Percentiles rank a stretch among this genome's conserved stretches.
Evolutionary conservation across 2,113 vertebrate species (phyloP).

Genomic region (Ictalurus punctatus): DNA sequence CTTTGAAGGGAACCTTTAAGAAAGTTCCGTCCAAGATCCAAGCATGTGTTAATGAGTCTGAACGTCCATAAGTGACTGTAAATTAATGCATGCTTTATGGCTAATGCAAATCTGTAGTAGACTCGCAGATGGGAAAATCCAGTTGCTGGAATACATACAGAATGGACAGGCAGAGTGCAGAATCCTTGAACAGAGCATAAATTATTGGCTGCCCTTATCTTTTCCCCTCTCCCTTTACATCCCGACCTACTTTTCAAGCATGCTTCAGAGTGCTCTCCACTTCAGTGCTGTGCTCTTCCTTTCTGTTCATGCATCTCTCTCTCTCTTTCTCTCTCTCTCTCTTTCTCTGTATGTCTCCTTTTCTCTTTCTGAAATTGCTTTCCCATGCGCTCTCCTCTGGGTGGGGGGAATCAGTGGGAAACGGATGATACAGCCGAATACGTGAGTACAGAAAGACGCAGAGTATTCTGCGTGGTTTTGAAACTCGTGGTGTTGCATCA

Average conservation of each 20-base stretch:
- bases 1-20: background rate
- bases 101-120: background rate
- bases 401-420: conserved; percentile 89
- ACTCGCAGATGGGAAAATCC: background rate
- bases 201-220: conserved; percentile 30
- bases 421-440: conserved; percentile 97
- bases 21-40: background rate
- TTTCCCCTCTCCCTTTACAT: conserved; percentile 23
- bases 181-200: conserved; percentile 14
- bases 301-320: conserved; percentile 65
- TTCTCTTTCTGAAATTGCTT: conserved; percentile 66
- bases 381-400: conserved; percentile 74
- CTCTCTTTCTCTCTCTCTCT: conserved; percentile 56
- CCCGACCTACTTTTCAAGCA: conserved; percentile 64
- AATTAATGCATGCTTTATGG: background rate
- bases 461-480: conserved; percentile 55
- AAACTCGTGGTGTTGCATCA: conserved; percentile 71
- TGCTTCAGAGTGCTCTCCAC: conserved; percentile 53
- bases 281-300: conserved; percentile 71
- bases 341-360: conserved; percentile 41
- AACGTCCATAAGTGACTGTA: background rate
- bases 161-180: background rate
- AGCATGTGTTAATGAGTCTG: background rate
- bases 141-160: background rate
- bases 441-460: conserved; percentile 77